phyloP scores from a whole-genome alignment of 2,888 invertebrate species.

The Xestia c-nigrum region DNA sequence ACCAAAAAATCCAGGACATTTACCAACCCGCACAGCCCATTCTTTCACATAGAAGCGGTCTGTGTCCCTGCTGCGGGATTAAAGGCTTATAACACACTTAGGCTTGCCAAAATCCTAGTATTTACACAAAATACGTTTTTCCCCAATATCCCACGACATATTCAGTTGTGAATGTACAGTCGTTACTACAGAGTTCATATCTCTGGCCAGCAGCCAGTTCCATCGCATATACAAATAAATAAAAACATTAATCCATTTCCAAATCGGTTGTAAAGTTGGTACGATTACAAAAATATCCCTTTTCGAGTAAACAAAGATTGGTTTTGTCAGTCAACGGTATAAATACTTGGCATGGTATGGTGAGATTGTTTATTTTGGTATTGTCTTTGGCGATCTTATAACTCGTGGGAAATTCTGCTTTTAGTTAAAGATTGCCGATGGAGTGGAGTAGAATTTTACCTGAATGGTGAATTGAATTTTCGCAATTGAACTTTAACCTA shows the following conservation, averaged over 20 bases:
- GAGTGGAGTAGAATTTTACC: not conserved
- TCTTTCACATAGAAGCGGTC: not conserved
- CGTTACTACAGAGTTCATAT: slow-evolving; percentile 7
- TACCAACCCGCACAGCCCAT: not conserved
- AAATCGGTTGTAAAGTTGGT: slow-evolving; percentile 26
- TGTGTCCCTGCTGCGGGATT: not conserved
- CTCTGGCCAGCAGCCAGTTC: slow-evolving; percentile 37
- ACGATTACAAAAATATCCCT: slow-evolving; percentile 43
- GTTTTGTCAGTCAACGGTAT: slow-evolving; percentile 5
- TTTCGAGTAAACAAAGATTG: slow-evolving; percentile 32
- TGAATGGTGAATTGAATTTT: too few relatives aligned
- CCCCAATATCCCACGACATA: not conserved
- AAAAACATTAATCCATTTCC: slow-evolving; percentile 21
- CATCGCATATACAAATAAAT: slow-evolving; percentile 37
- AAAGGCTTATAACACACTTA: not conserved
- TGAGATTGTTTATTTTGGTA: not conserved
- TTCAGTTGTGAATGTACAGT: not conserved
- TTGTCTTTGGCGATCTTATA: not conserved
- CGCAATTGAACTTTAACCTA: too few relatives aligned
- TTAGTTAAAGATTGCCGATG: not conserved
- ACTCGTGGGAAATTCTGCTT: not conserved
- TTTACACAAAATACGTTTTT: not conserved
- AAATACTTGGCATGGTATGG: slow-evolving; percentile 6
- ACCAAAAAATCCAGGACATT: not conserved
- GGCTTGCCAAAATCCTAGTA: not conserved